phyloP scores from a whole-genome alignment of 1,140 invertebrate species.

The Euura saliciscinereae region DNA sequence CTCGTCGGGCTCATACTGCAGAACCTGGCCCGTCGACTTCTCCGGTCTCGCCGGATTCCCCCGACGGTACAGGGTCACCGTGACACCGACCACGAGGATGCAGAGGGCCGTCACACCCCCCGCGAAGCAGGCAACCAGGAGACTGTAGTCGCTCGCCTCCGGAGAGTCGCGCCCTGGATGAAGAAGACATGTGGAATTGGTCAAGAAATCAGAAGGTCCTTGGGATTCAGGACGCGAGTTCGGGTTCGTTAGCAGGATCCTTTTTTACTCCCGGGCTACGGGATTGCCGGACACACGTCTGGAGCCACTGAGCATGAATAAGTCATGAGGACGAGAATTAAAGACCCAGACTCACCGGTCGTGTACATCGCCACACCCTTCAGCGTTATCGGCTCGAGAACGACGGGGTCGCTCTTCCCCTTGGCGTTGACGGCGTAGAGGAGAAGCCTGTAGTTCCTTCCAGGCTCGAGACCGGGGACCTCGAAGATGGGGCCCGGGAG shows the following conservation, averaged over 20 bases:
- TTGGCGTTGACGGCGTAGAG: slow-evolving; percentile 84
- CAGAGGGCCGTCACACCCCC: slow-evolving; percentile 49
- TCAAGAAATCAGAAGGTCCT: slow-evolving; percentile 28
- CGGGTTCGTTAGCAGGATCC: slow-evolving; percentile 38
- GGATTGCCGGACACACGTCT: neutral
- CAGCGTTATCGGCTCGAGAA: slow-evolving; percentile 80
- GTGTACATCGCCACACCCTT: slow-evolving; percentile 73
- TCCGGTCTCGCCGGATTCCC: slow-evolving; percentile 34
- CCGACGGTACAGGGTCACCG: slow-evolving; percentile 45
- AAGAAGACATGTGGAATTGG: slow-evolving; percentile 17
- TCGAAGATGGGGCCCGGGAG: slow-evolving; percentile 72
- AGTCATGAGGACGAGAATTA: slow-evolving; percentile 55
- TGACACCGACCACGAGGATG: slow-evolving; percentile 48
- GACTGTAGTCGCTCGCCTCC: slow-evolving; percentile 46
- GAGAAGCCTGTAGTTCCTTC: slow-evolving; percentile 74
- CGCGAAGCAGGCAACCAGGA: slow-evolving; percentile 49
- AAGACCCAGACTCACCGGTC: slow-evolving; percentile 50
- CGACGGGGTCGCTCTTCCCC: slow-evolving; percentile 78
- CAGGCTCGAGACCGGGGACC: slow-evolving; percentile 75
- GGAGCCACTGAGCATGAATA: slow-evolving; percentile 42
- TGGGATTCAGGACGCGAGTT: slow-evolving; percentile 41
- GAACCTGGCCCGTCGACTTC: slow-evolving; percentile 36
- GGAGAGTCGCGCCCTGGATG: slow-evolving; percentile 43
- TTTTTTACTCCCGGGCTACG: no score
- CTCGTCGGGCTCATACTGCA: slow-evolving; percentile 2